These are phyloP conservation scores for Tapirus terrestris DNA, from an alignment of 2,113 vertebrate genomes.

Conservation along the genomic window DNA sequence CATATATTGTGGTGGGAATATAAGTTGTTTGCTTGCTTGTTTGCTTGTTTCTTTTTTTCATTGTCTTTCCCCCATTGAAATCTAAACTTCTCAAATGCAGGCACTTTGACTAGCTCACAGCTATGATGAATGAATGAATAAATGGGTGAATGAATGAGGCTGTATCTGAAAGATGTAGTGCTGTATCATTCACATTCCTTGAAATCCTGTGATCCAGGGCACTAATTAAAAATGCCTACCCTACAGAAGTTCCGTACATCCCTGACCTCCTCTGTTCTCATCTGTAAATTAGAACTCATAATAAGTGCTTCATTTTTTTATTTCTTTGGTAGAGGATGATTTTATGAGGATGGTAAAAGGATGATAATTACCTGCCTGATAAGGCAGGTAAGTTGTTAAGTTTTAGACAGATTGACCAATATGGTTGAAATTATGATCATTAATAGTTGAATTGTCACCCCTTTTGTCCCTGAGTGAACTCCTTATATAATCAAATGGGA, in stretches of 20 bases:
- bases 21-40: not conserved
- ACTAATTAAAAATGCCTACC: not conserved
- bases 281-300: not conserved
- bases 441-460: not conserved
- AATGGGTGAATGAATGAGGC: not conserved
- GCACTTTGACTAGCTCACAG: not conserved
- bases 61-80: not conserved
- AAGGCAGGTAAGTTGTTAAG: not conserved
- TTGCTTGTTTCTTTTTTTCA: not conserved
- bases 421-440: not conserved
- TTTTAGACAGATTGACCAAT: not conserved
- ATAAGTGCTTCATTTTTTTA: not conserved
- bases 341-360: too few species aligned
- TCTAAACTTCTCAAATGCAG: not conserved
- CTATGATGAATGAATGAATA: not conserved
- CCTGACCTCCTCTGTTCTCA: not conserved
- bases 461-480: not conserved
- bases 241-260: not conserved
- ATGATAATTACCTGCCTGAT: too few species aligned
- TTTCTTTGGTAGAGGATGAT: too few species aligned
- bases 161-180: not conserved
- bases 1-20: not conserved
- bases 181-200: not conserved
- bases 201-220: not conserved
- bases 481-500: not conserved